Conservation (phyloP, 2,797 vertebrate genomes). For the Pseudopleuronectes americanus region DNA sequence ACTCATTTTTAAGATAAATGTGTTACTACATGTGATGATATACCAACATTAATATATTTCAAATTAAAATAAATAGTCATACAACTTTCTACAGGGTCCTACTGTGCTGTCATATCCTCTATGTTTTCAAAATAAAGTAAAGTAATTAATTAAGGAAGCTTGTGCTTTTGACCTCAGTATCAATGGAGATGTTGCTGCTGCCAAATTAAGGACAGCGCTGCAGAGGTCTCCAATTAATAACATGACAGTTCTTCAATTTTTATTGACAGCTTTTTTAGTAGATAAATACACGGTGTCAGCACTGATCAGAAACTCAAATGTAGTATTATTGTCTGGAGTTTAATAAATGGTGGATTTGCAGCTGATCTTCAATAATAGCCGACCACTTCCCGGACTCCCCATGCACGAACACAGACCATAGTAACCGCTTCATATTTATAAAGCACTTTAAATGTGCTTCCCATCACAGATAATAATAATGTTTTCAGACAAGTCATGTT, state of each 20-base stretch:
- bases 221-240: background rate
- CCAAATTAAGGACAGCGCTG: background rate
- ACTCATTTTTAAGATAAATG: too few species aligned
- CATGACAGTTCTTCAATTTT: too few species aligned
- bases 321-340: background rate
- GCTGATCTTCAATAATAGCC: constrained; percentile 6
- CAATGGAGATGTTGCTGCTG: too few species aligned
- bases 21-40: too few species aligned
- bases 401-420: background rate
- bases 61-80: too few species aligned
- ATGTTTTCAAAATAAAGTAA: too few species aligned
- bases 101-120: too few species aligned
- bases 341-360: background rate
- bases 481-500: background rate
- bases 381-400: background rate
- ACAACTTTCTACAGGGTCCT: too few species aligned
- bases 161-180: too few species aligned
- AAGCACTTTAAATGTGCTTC: background rate
- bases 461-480: too few species aligned
- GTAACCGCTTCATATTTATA: constrained; percentile 1
- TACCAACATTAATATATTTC: too few species aligned
- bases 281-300: background rate
- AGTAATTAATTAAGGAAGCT: too few species aligned
- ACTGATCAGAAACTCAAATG: background rate
- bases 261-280: background rate